A percentile compares a stretch with the other conserved stretches of the same genome.
Evolutionary conservation across 1,140 invertebrate species (phyloP).

Genomic region (Danaus melanippus): DNA sequence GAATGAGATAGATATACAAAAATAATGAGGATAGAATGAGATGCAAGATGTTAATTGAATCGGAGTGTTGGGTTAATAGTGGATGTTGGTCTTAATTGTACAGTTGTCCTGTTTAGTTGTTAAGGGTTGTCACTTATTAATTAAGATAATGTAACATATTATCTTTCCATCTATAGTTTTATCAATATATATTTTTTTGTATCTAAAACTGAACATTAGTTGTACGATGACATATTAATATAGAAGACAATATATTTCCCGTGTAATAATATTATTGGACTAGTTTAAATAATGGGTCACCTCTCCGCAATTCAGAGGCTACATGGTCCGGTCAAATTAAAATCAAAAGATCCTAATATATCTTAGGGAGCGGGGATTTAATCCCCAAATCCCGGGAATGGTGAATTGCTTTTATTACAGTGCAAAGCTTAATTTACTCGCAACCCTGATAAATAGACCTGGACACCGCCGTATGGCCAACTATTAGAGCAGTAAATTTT

Average conservation of each 20-base stretch:
- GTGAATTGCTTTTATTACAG: constrained; percentile 13
- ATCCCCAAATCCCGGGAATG: constrained; percentile 9
- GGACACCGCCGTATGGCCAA: constrained; percentile 29
- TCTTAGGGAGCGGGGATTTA: not conserved
- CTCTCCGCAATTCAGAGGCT: no score
- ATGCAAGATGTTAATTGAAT: constrained; percentile 13
- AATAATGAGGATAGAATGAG: constrained; percentile 1
- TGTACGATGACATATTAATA: no score
- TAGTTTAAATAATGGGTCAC: no score
- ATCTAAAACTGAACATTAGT: no score
- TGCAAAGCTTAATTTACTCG: constrained; percentile 31
- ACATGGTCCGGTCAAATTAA: no score
- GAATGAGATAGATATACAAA: constrained; percentile 13
- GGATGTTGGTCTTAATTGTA: constrained; percentile 10
- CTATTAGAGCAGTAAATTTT: constrained; percentile 38
- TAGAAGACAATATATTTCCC: no score
- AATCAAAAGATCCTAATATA: no score
- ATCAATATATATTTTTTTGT: no score
- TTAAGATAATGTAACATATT: no score
- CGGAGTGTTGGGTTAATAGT: constrained; percentile 13
- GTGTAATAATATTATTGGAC: not conserved
- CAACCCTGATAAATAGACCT: constrained; percentile 32
- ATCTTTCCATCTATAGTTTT: no score
- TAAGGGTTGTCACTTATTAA: no score
- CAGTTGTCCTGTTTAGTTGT: no score